Evolutionary conservation across 1,140 invertebrate genomes (phyloP).

Genomic region (Pseudoatta argentina): DNA sequence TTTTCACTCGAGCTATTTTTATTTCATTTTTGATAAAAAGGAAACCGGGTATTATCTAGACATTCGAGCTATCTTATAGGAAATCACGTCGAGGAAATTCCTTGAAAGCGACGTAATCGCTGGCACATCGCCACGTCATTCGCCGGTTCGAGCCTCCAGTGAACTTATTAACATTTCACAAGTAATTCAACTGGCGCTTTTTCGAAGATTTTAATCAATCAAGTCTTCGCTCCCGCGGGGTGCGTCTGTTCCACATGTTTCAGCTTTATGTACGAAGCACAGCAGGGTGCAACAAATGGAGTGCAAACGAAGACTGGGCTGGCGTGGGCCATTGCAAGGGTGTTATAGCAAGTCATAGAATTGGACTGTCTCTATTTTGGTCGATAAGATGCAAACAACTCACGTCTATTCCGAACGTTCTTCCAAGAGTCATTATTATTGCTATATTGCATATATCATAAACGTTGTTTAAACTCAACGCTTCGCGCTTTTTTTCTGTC

Average conservation of each 20-base stretch:
- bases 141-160: not conserved
- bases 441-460: not conserved
- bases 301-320: slow-evolving; percentile 5
- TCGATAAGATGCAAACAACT: slow-evolving; percentile 7
- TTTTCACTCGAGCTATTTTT: not conserved
- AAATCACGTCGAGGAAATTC: not conserved
- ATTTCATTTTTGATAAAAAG: not conserved
- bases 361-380: slow-evolving; percentile 35
- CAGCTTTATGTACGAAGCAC: slow-evolving; percentile 18
- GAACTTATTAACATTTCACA: not conserved
- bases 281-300: slow-evolving; percentile 19
- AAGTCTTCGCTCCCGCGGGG: too few relatives aligned
- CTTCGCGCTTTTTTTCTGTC: not conserved
- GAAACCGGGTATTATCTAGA: not conserved
- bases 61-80: not conserved
- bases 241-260: not conserved
- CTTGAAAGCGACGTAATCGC: not conserved
- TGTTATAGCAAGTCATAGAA: not conserved
- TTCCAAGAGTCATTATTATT: slow-evolving; percentile 24
- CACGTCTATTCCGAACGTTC: not conserved
- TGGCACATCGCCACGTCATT: slow-evolving; percentile 22
- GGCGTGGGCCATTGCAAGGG: not conserved
- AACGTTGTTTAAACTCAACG: not conserved
- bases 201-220: slow-evolving; percentile 5
- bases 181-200: not conserved